A percentile compares a stretch with the other conserved stretches of the same genome.
phyloP scores from a whole-genome alignment of 2,113 vertebrate species.

The Xiphorhynchus elegans region DNA sequence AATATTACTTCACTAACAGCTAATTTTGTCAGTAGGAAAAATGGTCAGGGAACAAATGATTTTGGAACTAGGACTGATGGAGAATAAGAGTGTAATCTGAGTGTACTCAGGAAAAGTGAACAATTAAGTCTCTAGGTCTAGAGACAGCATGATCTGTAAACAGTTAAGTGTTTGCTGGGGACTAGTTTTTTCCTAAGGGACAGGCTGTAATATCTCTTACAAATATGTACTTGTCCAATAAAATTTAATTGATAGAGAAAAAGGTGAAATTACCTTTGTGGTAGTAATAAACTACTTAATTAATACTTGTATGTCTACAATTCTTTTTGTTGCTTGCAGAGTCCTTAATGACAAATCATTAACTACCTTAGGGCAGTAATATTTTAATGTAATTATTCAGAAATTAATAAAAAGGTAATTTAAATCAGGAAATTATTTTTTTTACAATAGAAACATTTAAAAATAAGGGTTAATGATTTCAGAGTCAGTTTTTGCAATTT shows the following conservation, averaged over 20 bases:
- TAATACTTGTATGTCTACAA: background rate
- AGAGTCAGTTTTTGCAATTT: background rate
- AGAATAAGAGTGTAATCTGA: background rate
- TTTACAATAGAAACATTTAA: background rate
- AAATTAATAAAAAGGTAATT: background rate
- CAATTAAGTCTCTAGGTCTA: background rate
- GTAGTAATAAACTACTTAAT: background rate
- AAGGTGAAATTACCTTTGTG: background rate
- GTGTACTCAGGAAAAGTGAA: background rate
- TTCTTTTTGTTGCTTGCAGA: background rate
- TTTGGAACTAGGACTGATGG: background rate
- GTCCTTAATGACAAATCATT: background rate
- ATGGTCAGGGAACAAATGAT: accelerated
- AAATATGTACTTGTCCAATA: background rate
- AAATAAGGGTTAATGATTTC: background rate
- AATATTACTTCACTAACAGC: background rate
- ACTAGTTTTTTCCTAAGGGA: background rate
- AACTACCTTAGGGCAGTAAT: background rate
- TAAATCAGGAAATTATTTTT: background rate
- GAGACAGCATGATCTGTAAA: background rate
- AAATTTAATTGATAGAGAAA: background rate
- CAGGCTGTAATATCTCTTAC: background rate
- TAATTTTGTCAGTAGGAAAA: background rate
- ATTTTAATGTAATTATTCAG: background rate
- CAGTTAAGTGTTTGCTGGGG: background rate